Evolutionary conservation across 1,140 invertebrate species (phyloP).

Genomic region (Drosophila serrata): DNA sequence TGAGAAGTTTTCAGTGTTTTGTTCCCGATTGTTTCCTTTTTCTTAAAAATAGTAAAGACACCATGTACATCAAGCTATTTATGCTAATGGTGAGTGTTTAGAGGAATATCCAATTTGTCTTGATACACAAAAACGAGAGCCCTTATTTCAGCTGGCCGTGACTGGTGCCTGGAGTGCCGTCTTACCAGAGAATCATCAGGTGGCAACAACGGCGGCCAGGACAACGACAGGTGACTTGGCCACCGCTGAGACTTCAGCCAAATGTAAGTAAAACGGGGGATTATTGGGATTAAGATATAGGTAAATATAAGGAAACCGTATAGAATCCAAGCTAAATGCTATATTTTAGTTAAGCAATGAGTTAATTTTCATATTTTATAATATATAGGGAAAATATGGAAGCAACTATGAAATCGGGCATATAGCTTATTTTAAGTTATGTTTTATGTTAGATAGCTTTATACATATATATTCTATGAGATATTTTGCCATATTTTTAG

Average conservation of each 20-base stretch:
- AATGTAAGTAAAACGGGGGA: constrained; percentile 47
- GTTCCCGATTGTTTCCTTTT: constrained; percentile 31
- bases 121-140: constrained; percentile 5
- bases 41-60: constrained; percentile 22
- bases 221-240: constrained; percentile 47
- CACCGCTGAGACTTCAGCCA: constrained; percentile 73
- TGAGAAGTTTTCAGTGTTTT: constrained; percentile 9
- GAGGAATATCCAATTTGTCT: constrained; percentile 37
- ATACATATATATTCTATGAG: no score
- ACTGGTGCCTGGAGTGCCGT: constrained; percentile 36
- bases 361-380: no score
- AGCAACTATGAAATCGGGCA: background rate
- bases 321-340: no score
- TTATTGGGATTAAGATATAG: background rate
- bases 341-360: no score
- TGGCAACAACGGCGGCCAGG: constrained; percentile 18
- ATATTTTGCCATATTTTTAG: no score
- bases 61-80: constrained; percentile 36
- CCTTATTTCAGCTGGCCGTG: constrained; percentile 36
- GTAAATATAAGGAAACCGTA: background rate
- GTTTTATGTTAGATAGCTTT: no score
- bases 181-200: constrained; percentile 19
- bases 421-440: no score
- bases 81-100: constrained; percentile 64
- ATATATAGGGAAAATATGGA: background rate